These are phyloP conservation scores for Ridgeia piscesae DNA, from an alignment of 1,140 invertebrate genomes.

Conservation along the genomic window DNA sequence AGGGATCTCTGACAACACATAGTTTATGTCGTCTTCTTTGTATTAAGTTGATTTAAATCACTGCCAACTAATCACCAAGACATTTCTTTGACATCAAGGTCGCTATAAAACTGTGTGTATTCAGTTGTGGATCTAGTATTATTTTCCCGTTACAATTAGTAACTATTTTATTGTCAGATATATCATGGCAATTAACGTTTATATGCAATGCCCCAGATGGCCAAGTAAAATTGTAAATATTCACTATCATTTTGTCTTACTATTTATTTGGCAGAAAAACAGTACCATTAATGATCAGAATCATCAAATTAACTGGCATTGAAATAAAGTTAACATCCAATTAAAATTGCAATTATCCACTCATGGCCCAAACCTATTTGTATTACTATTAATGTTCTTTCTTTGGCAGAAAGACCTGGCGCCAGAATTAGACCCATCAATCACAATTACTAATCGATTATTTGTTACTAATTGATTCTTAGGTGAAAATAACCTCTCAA, in stretches of 20 bases:
- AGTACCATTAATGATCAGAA: not conserved
- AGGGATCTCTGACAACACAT: too few species aligned
- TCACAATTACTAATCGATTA: too few species aligned
- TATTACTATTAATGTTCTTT: too few species aligned
- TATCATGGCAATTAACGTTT: not conserved
- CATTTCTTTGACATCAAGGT: not conserved
- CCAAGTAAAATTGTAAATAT: not conserved
- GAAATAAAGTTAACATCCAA: not conserved
- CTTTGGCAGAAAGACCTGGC: too few species aligned
- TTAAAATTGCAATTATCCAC: too few species aligned
- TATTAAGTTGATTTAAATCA: not conserved
- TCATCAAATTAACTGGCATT: not conserved
- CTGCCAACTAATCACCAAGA: not conserved
- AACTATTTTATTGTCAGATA: not conserved
- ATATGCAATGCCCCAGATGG: not conserved
- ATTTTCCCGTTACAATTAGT: too few species aligned
- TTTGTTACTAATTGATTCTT: not conserved
- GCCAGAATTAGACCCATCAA: too few species aligned
- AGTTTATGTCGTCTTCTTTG: too few species aligned
- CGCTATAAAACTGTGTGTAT: not conserved
- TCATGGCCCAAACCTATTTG: too few species aligned
- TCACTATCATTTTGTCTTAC: not conserved
- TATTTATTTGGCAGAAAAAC: not conserved
- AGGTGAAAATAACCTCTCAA: not conserved
- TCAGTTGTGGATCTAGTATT: constrained; percentile 1